Conservation (phyloP, 2,113 vertebrate species). For the Peromyscus leucopus region DNA sequence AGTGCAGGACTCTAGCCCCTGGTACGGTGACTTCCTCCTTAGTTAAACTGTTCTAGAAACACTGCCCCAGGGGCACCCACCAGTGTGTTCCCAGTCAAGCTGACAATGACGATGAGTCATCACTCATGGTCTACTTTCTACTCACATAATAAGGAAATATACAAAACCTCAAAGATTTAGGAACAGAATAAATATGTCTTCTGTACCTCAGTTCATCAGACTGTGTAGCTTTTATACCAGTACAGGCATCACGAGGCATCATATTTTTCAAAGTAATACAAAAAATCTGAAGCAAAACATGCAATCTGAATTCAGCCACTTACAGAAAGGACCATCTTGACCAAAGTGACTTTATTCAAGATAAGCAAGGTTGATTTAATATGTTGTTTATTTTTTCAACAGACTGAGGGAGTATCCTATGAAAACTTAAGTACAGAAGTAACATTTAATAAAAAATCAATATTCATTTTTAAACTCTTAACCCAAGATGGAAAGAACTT, state of each 20-base stretch:
- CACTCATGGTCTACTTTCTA: background rate
- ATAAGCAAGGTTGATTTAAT: background rate
- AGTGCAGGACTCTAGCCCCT: background rate
- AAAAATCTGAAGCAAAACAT: background rate
- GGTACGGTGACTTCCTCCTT: background rate
- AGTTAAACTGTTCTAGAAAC: background rate
- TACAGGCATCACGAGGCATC: background rate
- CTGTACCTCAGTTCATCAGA: background rate
- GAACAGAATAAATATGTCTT: background rate
- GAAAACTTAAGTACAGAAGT: background rate
- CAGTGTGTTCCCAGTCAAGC: background rate
- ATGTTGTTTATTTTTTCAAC: background rate
- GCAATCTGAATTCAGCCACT: background rate
- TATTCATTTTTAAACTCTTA: background rate
- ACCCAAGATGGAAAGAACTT: background rate
- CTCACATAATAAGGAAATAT: background rate
- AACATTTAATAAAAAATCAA: background rate
- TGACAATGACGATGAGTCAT: background rate
- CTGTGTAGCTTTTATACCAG: background rate
- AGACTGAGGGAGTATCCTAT: background rate
- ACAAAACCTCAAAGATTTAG: background rate
- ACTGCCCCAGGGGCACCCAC: too few relatives aligned
- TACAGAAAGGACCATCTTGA: background rate
- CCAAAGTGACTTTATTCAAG: background rate
- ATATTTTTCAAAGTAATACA: background rate